Evolutionary conservation across 2,888 invertebrate species (phyloP).

Genomic region (Orthosia gothica): DNA sequence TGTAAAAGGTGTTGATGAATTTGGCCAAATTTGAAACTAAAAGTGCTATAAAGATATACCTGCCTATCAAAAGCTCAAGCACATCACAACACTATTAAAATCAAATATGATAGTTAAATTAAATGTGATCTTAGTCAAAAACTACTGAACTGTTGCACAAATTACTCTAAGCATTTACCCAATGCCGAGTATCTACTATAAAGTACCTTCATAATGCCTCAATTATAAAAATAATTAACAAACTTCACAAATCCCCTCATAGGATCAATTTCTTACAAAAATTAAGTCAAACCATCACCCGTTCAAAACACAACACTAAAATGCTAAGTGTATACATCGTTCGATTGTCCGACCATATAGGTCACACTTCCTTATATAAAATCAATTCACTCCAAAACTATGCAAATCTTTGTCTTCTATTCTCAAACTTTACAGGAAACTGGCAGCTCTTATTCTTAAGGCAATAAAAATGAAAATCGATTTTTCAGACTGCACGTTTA

Average conservation of each 20-base stretch:
- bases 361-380: conserved; percentile 83
- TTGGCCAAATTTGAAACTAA: not conserved
- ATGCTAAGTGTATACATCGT: conserved; percentile 55
- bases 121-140: not conserved
- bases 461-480: not conserved
- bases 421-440: not conserved
- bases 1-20: too few species aligned
- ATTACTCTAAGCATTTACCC: too few species aligned
- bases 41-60: not conserved
- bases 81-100: not conserved
- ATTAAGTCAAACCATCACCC: conserved; percentile 14
- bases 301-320: conserved; percentile 50
- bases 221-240: not conserved
- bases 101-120: too few species aligned
- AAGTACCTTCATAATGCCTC: not conserved
- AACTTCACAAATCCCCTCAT: not conserved
- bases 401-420: conserved; percentile 68
- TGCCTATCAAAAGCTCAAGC: not conserved
- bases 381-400: conserved; percentile 79
- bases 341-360: conserved; percentile 68
- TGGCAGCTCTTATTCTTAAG: conserved; percentile 6
- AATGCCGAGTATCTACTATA: not conserved
- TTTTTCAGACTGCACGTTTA: conserved; percentile 13
- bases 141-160: not conserved
- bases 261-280: conserved; percentile 17